Percentiles rank a stretch among this genome's conserved stretches.
Conservation (phyloP, 30 jellyfish, hydroid and myxozoan species). For the Pelagia noctiluca region DNA sequence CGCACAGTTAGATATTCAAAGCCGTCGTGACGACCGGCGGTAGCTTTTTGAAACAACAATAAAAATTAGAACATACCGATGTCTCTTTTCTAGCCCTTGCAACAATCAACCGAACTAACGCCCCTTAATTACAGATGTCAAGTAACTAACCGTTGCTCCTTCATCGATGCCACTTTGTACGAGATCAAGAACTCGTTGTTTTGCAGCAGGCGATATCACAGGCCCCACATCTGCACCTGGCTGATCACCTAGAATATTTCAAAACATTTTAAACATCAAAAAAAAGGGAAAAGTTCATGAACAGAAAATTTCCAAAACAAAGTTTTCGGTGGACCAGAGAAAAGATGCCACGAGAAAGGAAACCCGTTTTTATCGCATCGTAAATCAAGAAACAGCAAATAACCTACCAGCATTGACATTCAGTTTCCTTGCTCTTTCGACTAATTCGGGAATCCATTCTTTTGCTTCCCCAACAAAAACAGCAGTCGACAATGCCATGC, state of each 20-base stretch:
- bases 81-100: too few species aligned
- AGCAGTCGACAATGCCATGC: slow-evolving; percentile 96
- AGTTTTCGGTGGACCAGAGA: too few species aligned
- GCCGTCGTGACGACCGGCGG: too few species aligned
- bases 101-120: neutral
- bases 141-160: slow-evolving; percentile 81
- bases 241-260: slow-evolving; percentile 72
- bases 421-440: slow-evolving; percentile 84
- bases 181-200: slow-evolving; percentile 84
- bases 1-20: too few species aligned
- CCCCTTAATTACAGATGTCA: neutral
- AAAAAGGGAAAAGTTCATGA: too few species aligned
- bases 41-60: too few species aligned
- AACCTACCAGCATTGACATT: slow-evolving; percentile 83
- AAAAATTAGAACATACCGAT: too few species aligned
- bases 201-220: slow-evolving; percentile 81
- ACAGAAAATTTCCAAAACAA: too few species aligned
- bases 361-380: neutral
- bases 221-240: slow-evolving; percentile 94
- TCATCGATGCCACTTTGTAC: slow-evolving; percentile 88
- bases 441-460: slow-evolving; percentile 95
- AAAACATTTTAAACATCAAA: too few species aligned
- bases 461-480: slow-evolving; percentile 95
- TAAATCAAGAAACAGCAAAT: neutral
- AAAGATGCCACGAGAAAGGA: too few species aligned